Evolutionary conservation across 2,888 invertebrate genomes (phyloP).

Genomic region (Rhagophthalmus giganteus): DNA sequence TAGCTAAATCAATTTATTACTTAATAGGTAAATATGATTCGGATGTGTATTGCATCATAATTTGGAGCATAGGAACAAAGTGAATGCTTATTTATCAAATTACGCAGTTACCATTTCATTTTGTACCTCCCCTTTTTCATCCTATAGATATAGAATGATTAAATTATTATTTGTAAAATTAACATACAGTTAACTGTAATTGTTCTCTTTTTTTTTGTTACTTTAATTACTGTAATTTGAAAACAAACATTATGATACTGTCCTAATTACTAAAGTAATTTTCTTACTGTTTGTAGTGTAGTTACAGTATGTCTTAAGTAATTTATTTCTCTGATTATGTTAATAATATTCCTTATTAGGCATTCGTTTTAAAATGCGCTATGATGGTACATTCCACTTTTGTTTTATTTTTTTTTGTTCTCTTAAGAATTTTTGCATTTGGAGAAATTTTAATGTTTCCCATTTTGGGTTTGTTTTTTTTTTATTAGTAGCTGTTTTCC

Average conservation of each 20-base stretch:
- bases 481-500: too few species aligned
- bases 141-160: constrained; percentile 15
- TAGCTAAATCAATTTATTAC: too few species aligned
- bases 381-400: constrained; percentile 49
- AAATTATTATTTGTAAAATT: constrained; percentile 20
- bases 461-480: constrained; percentile 9
- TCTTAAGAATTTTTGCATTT: constrained; percentile 24
- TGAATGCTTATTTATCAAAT: constrained; percentile 46
- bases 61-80: too few species aligned
- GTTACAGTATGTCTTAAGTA: constrained; percentile 35
- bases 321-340: constrained; percentile 35
- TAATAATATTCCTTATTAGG: constrained; percentile 37
- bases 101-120: constrained; percentile 43
- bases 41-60: too few species aligned
- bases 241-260: constrained; percentile 46
- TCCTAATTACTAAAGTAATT: constrained; percentile 33
- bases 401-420: constrained; percentile 25
- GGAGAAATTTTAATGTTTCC: constrained; percentile 10
- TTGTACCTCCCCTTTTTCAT: too few species aligned
- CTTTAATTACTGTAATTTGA: constrained; percentile 39
- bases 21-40: too few species aligned
- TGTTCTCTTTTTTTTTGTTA: constrained; percentile 34
- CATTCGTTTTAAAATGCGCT: constrained; percentile 37
- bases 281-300: constrained; percentile 33
- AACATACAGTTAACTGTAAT: constrained; percentile 27